A percentile compares a stretch with the other conserved stretches of the same genome.
phyloP scores from a whole-genome alignment of 2,888 invertebrate genomes.

The Homarus gammarus region DNA sequence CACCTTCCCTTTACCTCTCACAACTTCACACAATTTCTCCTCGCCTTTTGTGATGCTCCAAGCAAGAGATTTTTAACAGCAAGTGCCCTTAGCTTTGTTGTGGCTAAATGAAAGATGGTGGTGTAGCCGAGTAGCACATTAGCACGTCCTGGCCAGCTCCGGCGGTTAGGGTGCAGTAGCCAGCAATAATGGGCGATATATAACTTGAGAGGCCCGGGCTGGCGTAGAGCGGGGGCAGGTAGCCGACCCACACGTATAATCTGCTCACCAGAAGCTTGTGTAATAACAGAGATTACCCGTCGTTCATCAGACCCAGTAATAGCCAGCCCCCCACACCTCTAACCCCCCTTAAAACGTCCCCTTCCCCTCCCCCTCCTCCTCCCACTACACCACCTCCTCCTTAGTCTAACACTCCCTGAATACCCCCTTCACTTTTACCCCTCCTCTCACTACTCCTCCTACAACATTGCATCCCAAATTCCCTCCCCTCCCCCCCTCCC shows the following conservation, averaged over 20 bases:
- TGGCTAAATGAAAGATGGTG: slow-evolving; percentile 44
- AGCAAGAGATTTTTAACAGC: not conserved
- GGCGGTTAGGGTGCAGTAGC: slow-evolving; percentile 50
- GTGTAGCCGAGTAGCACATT: slow-evolving; percentile 45
- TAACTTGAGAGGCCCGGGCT: slow-evolving; percentile 11
- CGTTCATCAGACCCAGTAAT: slow-evolving; percentile 51
- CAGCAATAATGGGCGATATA: slow-evolving; percentile 54
- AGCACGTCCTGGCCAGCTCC: slow-evolving; percentile 36
- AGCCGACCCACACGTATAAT: slow-evolving; percentile 49
- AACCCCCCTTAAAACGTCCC: not conserved
- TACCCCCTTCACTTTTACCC: not conserved
- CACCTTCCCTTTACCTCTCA: no score
- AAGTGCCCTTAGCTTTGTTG: not conserved
- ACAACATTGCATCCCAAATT: not conserved
- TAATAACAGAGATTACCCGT: slow-evolving; percentile 53
- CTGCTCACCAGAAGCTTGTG: slow-evolving; percentile 54
- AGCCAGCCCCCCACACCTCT: not conserved
- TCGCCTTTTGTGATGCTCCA: not conserved
- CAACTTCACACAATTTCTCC: no score
- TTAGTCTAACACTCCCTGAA: not conserved
- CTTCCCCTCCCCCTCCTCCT: not conserved
- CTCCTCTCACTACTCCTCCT: not conserved
- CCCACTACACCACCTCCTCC: not conserved
- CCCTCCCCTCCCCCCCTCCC: not conserved
- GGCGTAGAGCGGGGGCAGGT: slow-evolving; percentile 48